Evolutionary conservation across 2,888 invertebrate species (phyloP).

Genomic region (Dilophus febrilis): DNA sequence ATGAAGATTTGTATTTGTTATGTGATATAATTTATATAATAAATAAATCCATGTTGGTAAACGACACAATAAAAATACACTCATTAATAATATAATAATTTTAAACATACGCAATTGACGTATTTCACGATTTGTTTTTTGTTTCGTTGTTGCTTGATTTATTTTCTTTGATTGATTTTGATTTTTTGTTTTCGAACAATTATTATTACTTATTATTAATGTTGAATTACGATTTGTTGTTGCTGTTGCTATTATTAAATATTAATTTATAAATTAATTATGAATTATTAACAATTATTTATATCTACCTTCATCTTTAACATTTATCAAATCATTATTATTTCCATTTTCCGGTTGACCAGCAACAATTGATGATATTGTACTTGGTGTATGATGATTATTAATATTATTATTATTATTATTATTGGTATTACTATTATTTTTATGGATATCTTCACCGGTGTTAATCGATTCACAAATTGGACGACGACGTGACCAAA

Average conservation of each 20-base stretch:
- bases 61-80: constrained; percentile 35
- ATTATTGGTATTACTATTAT: too few relatives aligned
- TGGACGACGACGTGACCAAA: constrained; percentile 33
- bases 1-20: constrained; percentile 17
- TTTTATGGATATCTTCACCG: too few relatives aligned
- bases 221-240: background rate
- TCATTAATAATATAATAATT: constrained; percentile 36
- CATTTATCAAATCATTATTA: too few relatives aligned
- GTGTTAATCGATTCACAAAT: background rate
- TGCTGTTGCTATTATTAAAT: too few relatives aligned
- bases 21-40: constrained; percentile 29
- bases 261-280: too few relatives aligned
- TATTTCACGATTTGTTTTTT: constrained; percentile 17
- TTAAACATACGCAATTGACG: constrained; percentile 38
- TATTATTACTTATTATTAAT: background rate
- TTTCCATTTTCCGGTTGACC: constrained; percentile 6
- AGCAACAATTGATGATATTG: background rate
- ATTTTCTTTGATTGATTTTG: background rate
- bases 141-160: background rate
- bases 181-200: background rate
- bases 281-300: too few relatives aligned
- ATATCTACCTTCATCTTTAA: too few relatives aligned
- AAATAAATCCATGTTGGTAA: constrained; percentile 37
- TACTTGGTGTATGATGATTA: constrained; percentile 1
- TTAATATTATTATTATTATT: constrained; percentile 5